These are phyloP conservation scores for Abrostola tripartita DNA, from an alignment of 2,888 invertebrate genomes.

Conservation along the genomic window DNA sequence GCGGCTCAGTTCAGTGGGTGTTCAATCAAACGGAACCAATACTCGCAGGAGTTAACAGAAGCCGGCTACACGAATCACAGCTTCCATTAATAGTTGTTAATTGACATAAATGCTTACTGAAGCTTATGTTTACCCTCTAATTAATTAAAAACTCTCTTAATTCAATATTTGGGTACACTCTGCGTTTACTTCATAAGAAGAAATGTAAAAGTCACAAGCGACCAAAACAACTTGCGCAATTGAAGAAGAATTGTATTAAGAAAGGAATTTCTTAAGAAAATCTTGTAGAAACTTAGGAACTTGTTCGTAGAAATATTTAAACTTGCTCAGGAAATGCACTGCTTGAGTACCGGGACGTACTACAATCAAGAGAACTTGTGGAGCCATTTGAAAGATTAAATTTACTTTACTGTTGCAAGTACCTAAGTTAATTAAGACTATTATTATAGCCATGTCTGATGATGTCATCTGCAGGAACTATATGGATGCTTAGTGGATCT, in stretches of 20 bases:
- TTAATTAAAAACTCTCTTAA: conserved; percentile 32
- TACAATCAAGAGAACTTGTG: conserved; percentile 33
- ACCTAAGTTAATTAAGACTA: conserved; percentile 39
- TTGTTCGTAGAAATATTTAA: conserved; percentile 58
- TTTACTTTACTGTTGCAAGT: conserved; percentile 40
- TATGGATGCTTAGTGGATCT: not conserved
- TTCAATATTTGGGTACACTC: conserved; percentile 18
- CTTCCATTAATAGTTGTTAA: conserved; percentile 68
- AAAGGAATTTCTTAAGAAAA: conserved; percentile 55
- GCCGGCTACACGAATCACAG: conserved; percentile 66
- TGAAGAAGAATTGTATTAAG: conserved; percentile 26
- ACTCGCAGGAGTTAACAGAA: conserved; percentile 61
- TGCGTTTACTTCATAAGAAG: not conserved
- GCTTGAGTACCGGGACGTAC: conserved; percentile 39
- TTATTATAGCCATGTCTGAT: not conserved
- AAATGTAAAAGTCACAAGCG: conserved; percentile 6
- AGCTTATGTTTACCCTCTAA: conserved; percentile 46
- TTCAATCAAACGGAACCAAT: conserved; percentile 77
- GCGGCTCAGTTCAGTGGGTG: conserved; percentile 69
- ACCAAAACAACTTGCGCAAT: conserved; percentile 11
- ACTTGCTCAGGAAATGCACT: conserved; percentile 58
- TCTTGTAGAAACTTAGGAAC: conserved; percentile 56
- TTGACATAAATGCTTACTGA: conserved; percentile 66
- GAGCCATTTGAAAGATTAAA: conserved; percentile 45
- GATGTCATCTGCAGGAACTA: not conserved